phyloP scores from a whole-genome alignment of 1,140 invertebrate genomes.

The Drosophila carrolli region DNA sequence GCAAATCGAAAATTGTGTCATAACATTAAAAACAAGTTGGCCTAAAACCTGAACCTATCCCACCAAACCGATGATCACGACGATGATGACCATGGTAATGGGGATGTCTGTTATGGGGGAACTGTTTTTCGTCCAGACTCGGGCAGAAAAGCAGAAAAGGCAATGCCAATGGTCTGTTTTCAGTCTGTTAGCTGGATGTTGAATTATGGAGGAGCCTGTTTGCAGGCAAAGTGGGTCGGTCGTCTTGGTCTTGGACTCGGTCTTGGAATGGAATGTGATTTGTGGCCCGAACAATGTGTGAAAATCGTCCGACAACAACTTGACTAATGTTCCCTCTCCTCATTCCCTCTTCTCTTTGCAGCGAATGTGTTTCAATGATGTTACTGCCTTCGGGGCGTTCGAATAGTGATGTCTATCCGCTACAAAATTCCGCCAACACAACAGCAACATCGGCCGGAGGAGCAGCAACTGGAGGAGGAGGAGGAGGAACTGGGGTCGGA shows the following conservation, averaged over 20 bases:
- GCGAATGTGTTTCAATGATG: slow-evolving; percentile 84
- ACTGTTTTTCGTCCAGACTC: slow-evolving; percentile 50
- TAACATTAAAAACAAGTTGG: slow-evolving; percentile 71
- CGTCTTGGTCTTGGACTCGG: slow-evolving; percentile 23
- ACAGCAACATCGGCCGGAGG: slow-evolving; percentile 20
- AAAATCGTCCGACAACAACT: slow-evolving; percentile 54
- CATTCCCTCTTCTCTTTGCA: slow-evolving; percentile 35
- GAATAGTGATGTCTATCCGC: slow-evolving; percentile 83
- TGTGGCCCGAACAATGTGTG: slow-evolving; percentile 58
- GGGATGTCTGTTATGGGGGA: slow-evolving; percentile 51
- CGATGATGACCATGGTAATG: slow-evolving; percentile 28
- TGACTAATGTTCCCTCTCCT: slow-evolving; percentile 25
- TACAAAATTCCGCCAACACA: slow-evolving; percentile 68
- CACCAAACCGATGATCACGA: slow-evolving; percentile 38
- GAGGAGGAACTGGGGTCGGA: not conserved
- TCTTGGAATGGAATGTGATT: slow-evolving; percentile 67
- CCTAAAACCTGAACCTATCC: slow-evolving; percentile 77
- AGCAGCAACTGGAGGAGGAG: slow-evolving; percentile 1
- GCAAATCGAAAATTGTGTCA: slow-evolving; percentile 69
- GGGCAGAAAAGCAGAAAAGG: slow-evolving; percentile 42
- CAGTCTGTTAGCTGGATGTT: slow-evolving; percentile 49
- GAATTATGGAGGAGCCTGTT: slow-evolving; percentile 77
- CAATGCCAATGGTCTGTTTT: slow-evolving; percentile 48
- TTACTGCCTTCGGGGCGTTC: slow-evolving; percentile 84
- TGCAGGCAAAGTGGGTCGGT: slow-evolving; percentile 64